Evolutionary conservation across 2,797 vertebrate species (phyloP), one percentile per base, ranked within the genome.

Genomic region (Fratercula arctica): DNA sequence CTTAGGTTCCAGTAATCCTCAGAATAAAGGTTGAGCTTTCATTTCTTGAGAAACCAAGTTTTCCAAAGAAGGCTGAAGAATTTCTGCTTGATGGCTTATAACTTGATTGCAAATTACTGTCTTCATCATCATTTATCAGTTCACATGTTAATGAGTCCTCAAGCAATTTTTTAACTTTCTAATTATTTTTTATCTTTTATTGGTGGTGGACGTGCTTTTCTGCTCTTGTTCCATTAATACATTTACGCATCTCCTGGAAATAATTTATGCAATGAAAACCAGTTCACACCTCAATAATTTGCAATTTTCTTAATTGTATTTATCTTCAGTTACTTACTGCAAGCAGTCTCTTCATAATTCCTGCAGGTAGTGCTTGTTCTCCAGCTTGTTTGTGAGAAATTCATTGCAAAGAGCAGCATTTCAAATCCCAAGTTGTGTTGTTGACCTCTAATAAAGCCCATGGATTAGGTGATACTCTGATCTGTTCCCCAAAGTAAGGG

Each of bases 401-500:
- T 33, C 13, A 3, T 51, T 74, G 19, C 1, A 5, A 69, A 89
- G 78, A 81, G 59, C 46, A 59, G 11, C 68, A 59, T 93, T 90
- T 95, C 64, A 94, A 75, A 90, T 95, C 75, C 53, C 31, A 83
- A 9, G 3, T 46, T 73, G 35, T 87, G 31, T 21, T 74, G 33
- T 61, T 95, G 80, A 90, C 72, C 72, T 93, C 56, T 82, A 6
- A 31, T 67, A 90, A 94, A 88, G 45, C 50, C 43, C 6, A 5
- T 35, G 37, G 84, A 79, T 95, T 89, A 93, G 50, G 61, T 89
- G 67, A 2, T 74, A 63, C 77, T 93, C 61, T 93, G 85, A 94
- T 87, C 60, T 74, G 37, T 77, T 87, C 83, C 78, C 41, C 50
- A 63, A 31, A 91, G 17, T 45, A 57, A 87, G 46, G 89, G 29